Percentiles rank a stretch among this genome's conserved stretches.
Conservation (phyloP, 2,797 vertebrate genomes). For the Heteromormyrus szaboi region DNA sequence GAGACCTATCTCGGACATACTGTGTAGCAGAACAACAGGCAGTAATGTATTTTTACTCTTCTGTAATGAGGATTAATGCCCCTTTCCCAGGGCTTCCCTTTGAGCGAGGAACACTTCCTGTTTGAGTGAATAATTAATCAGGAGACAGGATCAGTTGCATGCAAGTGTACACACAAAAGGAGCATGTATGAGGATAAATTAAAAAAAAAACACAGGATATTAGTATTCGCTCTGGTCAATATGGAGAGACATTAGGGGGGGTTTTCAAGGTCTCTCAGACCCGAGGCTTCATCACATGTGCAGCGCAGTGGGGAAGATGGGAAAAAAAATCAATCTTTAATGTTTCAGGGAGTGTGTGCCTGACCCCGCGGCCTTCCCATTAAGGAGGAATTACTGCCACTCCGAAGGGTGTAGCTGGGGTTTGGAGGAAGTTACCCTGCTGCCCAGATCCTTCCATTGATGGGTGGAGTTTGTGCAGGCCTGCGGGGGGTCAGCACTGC, state of each 20-base stretch:
- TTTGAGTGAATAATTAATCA: conserved; percentile 50
- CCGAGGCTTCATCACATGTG: conserved; percentile 39
- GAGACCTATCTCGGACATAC: neutral
- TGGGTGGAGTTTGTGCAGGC: neutral
- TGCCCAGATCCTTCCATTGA: conserved; percentile 17
- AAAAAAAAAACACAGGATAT: conserved; percentile 21
- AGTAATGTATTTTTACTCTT: conserved; percentile 20
- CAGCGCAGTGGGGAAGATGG: conserved; percentile 27
- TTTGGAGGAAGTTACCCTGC: conserved; percentile 1
- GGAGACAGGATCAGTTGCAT: conserved; percentile 24
- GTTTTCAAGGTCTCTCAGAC: conserved; percentile 25
- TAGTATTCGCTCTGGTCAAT: conserved; percentile 23
- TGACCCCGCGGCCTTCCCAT: conserved; percentile 38
- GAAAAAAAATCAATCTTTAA: conserved; percentile 38
- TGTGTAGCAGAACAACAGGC: neutral
- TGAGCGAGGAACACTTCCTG: conserved; percentile 34
- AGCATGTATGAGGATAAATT: neutral
- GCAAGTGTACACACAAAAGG: conserved; percentile 5
- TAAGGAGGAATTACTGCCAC: conserved; percentile 28
- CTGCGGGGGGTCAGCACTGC: neutral
- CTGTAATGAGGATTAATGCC: conserved; percentile 35
- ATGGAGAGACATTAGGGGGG: conserved; percentile 10
- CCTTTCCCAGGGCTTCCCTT: conserved; percentile 44
- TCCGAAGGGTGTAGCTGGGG: conserved; percentile 11
- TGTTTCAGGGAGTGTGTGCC: conserved; percentile 34